A percentile compares a stretch with the other conserved stretches of the same genome.
Conservation (phyloP, 2,113 vertebrate species). For the Piaya cayana region DNA sequence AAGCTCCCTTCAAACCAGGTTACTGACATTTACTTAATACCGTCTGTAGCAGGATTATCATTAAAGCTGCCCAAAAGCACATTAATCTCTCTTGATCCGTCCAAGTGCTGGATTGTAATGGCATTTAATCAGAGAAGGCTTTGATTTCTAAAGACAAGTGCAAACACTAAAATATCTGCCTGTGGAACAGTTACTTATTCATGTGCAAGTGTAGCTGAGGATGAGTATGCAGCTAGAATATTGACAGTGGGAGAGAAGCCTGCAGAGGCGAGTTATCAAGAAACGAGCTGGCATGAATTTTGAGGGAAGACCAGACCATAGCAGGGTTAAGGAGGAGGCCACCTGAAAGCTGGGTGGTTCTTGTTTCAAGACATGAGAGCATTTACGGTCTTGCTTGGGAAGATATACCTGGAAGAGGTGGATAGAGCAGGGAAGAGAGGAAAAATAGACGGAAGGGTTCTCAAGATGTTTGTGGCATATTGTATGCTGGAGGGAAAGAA, state of each 20-base stretch:
- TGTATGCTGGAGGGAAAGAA: background rate
- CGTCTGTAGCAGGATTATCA: conserved; percentile 62
- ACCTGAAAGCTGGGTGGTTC: background rate
- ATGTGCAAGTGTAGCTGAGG: conserved; percentile 14
- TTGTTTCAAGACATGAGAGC: background rate
- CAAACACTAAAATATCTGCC: conserved; percentile 63
- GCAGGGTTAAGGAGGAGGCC: background rate
- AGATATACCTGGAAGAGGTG: background rate
- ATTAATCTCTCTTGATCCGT: conserved; percentile 68
- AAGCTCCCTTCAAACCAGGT: conserved; percentile 64
- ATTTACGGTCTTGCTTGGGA: background rate
- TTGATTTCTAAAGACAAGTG: conserved; percentile 74
- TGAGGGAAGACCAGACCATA: background rate
- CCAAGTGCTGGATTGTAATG: conserved; percentile 61
- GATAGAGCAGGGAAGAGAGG: background rate
- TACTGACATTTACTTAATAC: conserved; percentile 71
- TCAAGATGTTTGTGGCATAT: background rate
- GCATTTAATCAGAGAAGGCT: conserved; percentile 72
- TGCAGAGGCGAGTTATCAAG: background rate
- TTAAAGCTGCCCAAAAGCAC: conserved; percentile 66
- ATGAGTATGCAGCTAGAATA: background rate
- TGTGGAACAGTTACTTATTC: conserved; percentile 61
- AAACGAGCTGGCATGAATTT: background rate
- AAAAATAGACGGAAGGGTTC: background rate
- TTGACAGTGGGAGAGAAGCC: background rate